Base-by-base conservation (phyloP, 2,888 invertebrate species). In the Lepidochitona cinerea region DNA sequence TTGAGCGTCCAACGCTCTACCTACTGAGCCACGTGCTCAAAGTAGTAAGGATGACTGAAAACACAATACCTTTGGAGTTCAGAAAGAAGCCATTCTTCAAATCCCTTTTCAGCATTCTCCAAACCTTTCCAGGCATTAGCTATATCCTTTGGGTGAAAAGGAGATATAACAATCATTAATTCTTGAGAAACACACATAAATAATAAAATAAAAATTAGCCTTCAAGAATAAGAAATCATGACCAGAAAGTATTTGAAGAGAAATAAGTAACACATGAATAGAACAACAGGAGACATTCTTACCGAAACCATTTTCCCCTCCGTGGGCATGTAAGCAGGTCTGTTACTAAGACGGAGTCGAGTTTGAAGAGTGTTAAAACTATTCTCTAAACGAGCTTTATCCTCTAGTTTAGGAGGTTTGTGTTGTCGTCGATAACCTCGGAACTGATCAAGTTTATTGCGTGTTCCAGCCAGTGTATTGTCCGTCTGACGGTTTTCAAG, bases 311-410 rank as follows among this genome's bases (percentile, higher is more conserved):
- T 97, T 92, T 99, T 99, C 88, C 99, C 99, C 92, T 99, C 99
- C 76, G 97, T 97, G 83, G 99, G 99, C 95, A 99, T 95, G 92
- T 99, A 99, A 49, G 99, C 99, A 72, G 99, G 99, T 89, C 99
- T 94, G 93, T 99, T 99, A 90, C 97, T 97, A 84, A 99, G 93
- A 89, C 99, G 95, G 89, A 99, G 93, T 90, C 99, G 97, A 79
- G 99, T 99, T 93, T 99, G 99, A 88, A 99, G 93, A 75, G 99
- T 99, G 93, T 99, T 99, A 93, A 99, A 99, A 92, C 98, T 98
- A 85, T 99, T 99, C 93, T 99, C 99, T 89, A 99, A 93, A 92
- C 97, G 97, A 87, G 98, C 98, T 92, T 99, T 99, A 92, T 99
- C 98, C 92, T 99, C 98, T 81, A 99, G 98, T 91, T 99, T 97